Evolutionary conservation across 2,113 vertebrate genomes (phyloP), one percentile per base, ranked within the genome.

Genomic region (Aphyosemion australe): DNA sequence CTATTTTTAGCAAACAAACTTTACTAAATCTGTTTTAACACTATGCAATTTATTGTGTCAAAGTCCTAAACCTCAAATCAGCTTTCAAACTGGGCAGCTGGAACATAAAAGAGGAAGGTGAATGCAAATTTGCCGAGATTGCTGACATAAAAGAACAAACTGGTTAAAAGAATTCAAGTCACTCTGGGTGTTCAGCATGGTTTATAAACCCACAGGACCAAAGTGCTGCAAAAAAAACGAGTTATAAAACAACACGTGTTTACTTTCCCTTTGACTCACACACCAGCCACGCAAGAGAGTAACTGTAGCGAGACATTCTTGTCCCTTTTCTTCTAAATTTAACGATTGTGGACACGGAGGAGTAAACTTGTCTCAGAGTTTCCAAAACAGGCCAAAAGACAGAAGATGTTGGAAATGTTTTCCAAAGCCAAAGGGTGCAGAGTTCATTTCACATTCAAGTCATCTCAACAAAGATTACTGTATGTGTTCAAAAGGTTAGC

Each of bases 241-340:
- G 71, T 68, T 66, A 63, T 77, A 76, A 86, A 79, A 72, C 57
- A 66, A 51, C 59, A 72, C 77, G 84, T 60, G 75, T 87, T 87
- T 80, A 74, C 61, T 87, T 84, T 83, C 68, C 65, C 67, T 82
- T 82, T 69, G 69, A 82, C 63, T 78, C 77, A 78, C 61, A 73
- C 66, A 76, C 62, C 31, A 80, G 65, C 57, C 46, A 69, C 39
- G 61, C 61, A 76, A 82, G 58, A 72, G 85, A 74, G 82, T 60
- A 84, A 32, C 41, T 76, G 72, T 4, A 68, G 58, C 46, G 51
- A 72, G 49, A 69, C 56, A 66, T 64, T 63, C 21, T 43, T 52
- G 34, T 67, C 61, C 51, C 47, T 57, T 78, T 78, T 66, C 49
- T 69, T 76, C 50, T 52, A 56, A 14, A 69, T 78, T 19, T 67